phyloP scores from a whole-genome alignment of 2,797 vertebrate genomes.

The Masticophis lateralis region DNA sequence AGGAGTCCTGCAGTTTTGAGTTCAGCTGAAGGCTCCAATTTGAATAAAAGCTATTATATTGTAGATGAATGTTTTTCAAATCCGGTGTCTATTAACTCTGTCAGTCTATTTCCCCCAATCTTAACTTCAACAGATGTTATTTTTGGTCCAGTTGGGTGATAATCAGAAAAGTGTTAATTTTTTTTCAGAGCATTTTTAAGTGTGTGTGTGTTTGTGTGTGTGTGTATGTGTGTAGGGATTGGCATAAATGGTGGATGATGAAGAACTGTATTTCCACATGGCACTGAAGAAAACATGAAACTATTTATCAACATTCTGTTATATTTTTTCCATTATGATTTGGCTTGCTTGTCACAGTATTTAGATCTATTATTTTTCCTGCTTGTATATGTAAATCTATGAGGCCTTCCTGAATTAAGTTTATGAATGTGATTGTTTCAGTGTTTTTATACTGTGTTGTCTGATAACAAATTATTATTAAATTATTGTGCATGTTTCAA shows the following conservation, averaged over 20 bases:
- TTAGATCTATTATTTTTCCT: not conserved
- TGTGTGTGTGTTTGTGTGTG: too few species aligned
- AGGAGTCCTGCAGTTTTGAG: not conserved
- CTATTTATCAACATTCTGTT: not conserved
- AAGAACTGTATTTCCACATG: not conserved
- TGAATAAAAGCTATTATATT: not conserved
- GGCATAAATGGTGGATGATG: not conserved
- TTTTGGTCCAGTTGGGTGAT: not conserved
- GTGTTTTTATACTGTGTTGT: not conserved
- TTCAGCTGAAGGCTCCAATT: not conserved
- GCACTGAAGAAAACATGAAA: not conserved
- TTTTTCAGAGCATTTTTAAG: not conserved
- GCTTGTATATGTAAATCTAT: not conserved
- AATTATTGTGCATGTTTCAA: not conserved
- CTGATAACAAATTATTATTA: not conserved
- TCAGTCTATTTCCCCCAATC: not conserved
- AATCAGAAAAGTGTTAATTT: not conserved
- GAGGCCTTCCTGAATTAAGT: not conserved
- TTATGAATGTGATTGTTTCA: not conserved
- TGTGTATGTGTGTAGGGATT: not conserved
- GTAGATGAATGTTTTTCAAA: constrained; percentile 13
- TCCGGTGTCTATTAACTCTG: not conserved
- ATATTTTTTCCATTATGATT: not conserved
- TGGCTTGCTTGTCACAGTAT: not conserved
- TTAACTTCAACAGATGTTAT: not conserved